These are phyloP conservation scores for Brachylomia viminalis DNA, from an alignment of 2,888 invertebrate species.

Conservation along the genomic window DNA sequence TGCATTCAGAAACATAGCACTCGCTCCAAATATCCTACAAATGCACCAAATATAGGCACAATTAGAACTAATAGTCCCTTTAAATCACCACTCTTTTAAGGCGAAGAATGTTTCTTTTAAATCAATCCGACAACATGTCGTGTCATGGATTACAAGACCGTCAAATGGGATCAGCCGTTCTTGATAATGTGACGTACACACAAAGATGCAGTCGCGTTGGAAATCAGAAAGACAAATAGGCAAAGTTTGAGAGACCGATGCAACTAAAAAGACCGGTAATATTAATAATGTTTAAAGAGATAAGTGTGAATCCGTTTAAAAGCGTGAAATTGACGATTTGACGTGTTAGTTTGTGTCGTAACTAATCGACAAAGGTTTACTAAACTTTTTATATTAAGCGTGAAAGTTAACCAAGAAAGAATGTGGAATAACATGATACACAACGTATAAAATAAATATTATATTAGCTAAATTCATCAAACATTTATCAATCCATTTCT, in stretches of 20 bases:
- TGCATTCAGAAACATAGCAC: background rate
- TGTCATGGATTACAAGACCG: conserved; percentile 43
- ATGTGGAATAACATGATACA: background rate
- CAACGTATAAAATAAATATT: background rate
- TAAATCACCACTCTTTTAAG: conserved; percentile 16
- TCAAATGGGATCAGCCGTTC: conserved; percentile 50
- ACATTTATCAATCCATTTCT: background rate
- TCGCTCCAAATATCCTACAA: conserved; percentile 8
- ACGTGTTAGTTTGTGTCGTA: background rate
- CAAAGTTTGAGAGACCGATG: conserved; percentile 18
- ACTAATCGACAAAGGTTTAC: background rate
- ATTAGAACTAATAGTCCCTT: conserved; percentile 31
- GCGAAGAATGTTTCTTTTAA: conserved; percentile 35
- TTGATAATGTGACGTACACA: conserved; percentile 47
- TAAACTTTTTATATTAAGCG: background rate
- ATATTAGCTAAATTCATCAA: background rate
- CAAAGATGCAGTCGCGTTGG: conserved; percentile 41
- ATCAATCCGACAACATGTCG: conserved; percentile 46
- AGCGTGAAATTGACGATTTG: conserved; percentile 11
- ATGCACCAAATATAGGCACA: conserved; percentile 47
- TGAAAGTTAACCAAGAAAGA: background rate
- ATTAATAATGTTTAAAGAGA: conserved; percentile 26
- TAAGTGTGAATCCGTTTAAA: conserved; percentile 13
- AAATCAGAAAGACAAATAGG: conserved; percentile 35
- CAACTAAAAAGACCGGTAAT: conserved; percentile 17